These are phyloP conservation scores for Campodea augens DNA, from an alignment of 1,140 invertebrate genomes.

Conservation along the genomic window DNA sequence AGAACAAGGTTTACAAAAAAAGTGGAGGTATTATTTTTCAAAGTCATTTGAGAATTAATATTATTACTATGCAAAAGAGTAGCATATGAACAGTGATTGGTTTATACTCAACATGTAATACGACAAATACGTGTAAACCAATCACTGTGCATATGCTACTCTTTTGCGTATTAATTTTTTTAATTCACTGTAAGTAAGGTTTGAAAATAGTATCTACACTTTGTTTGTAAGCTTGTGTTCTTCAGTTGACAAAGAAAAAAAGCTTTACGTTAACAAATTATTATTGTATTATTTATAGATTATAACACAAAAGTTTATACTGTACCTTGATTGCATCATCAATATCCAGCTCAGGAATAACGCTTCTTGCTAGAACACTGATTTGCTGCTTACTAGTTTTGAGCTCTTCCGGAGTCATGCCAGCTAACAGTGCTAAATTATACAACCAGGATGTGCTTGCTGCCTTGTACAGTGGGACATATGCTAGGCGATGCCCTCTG, in stretches of 20 bases:
- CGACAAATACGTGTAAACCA: too few species aligned
- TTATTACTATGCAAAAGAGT: too few species aligned
- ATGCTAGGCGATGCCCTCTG: constrained; percentile 27
- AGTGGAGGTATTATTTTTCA: too few species aligned
- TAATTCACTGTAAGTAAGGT: too few species aligned
- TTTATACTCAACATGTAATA: too few species aligned
- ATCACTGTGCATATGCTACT: too few species aligned
- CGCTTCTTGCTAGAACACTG: constrained; percentile 23
- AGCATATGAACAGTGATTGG: too few species aligned
- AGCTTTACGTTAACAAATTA: background rate
- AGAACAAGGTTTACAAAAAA: too few species aligned
- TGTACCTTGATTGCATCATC: constrained; percentile 24
- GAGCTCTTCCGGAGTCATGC: constrained; percentile 21
- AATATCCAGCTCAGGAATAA: constrained; percentile 26
- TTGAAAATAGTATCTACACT: too few species aligned
- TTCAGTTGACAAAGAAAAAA: background rate
- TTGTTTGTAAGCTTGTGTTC: too few species aligned
- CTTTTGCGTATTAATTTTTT: too few species aligned
- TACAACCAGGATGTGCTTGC: constrained; percentile 32
- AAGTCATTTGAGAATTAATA: too few species aligned
- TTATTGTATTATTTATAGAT: background rate
- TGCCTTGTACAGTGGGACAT: constrained; percentile 36
- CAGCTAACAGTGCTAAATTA: constrained; percentile 32
- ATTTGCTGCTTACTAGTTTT: constrained; percentile 23
- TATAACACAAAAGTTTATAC: background rate